phyloP scores from a whole-genome alignment of 1,140 invertebrate genomes.

The Trachymyrmex septentrionalis region DNA sequence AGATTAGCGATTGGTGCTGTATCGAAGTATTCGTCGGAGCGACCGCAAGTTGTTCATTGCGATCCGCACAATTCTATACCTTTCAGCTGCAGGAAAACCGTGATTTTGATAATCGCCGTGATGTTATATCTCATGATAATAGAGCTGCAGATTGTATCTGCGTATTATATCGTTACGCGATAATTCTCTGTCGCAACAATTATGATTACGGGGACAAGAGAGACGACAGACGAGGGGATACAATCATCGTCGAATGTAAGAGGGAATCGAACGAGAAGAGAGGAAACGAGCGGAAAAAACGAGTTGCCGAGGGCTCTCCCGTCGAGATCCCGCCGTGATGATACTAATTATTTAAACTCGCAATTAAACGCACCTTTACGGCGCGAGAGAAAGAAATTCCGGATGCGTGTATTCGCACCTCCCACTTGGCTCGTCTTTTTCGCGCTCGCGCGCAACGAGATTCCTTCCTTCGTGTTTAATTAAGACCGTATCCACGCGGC shows the following conservation, averaged over 20 bases:
- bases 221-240: conserved; percentile 2
- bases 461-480: conserved; percentile 47
- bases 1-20: too few relatives aligned
- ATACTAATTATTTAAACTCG: conserved; percentile 81
- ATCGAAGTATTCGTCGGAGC: neutral
- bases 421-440: conserved; percentile 70
- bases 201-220: neutral
- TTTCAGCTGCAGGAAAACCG: neutral
- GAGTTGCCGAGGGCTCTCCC: neutral
- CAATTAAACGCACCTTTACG: conserved; percentile 78
- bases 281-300: conserved; percentile 64
- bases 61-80: neutral
- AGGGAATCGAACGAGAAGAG: conserved; percentile 65
- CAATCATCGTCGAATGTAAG: neutral
- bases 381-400: conserved; percentile 78
- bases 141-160: neutral
- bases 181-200: conserved; percentile 9
- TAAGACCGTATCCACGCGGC: conserved; percentile 35
- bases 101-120: conserved; percentile 13
- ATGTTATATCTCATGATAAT: conserved; percentile 12
- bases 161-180: conserved; percentile 9
- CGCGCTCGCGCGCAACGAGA: conserved; percentile 57
- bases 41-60: neutral
- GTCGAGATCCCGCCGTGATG: conserved; percentile 65
- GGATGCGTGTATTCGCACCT: conserved; percentile 83